Conservation (phyloP, 1,140 invertebrate genomes). For the Glomeris maerens region DNA sequence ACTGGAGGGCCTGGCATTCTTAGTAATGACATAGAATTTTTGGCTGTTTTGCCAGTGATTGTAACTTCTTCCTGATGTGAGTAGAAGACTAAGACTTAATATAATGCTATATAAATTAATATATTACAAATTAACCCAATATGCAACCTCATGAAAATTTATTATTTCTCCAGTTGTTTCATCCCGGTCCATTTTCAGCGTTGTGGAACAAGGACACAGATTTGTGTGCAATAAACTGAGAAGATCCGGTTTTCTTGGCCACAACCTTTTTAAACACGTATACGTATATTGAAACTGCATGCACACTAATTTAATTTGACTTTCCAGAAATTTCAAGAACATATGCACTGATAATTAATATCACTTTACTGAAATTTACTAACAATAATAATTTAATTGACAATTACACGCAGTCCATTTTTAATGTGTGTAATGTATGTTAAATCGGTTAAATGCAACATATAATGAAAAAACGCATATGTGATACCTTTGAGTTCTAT, state of each 20-base stretch:
- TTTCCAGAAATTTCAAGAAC: conserved; percentile 21
- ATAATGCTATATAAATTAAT: neutral
- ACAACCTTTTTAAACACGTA: too few relatives aligned
- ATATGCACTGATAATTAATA: too few relatives aligned
- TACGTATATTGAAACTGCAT: too few relatives aligned
- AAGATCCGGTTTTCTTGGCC: conserved; percentile 36
- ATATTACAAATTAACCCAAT: neutral
- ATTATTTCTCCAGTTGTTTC: conserved; percentile 50
- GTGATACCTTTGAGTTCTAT: neutral
- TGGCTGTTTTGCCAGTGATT: conserved; percentile 45
- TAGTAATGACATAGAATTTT: conserved; percentile 59
- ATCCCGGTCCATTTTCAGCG: conserved; percentile 48
- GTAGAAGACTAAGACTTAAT: conserved; percentile 1
- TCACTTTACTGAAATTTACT: neutral
- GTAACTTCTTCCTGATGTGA: conserved; percentile 34
- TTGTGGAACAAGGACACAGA: conserved; percentile 35
- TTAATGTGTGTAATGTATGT: too few relatives aligned
- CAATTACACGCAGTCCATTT: too few relatives aligned
- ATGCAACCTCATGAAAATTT: conserved; percentile 45
- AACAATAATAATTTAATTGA: neutral
- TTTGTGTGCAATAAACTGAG: conserved; percentile 37
- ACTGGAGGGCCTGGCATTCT: conserved; percentile 40
- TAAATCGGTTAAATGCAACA: too few relatives aligned
- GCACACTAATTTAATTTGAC: neutral
- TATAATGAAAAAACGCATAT: too few relatives aligned